phyloP scores from a whole-genome alignment of 2,113 vertebrate genomes.

The Brachyistius frenatus region DNA sequence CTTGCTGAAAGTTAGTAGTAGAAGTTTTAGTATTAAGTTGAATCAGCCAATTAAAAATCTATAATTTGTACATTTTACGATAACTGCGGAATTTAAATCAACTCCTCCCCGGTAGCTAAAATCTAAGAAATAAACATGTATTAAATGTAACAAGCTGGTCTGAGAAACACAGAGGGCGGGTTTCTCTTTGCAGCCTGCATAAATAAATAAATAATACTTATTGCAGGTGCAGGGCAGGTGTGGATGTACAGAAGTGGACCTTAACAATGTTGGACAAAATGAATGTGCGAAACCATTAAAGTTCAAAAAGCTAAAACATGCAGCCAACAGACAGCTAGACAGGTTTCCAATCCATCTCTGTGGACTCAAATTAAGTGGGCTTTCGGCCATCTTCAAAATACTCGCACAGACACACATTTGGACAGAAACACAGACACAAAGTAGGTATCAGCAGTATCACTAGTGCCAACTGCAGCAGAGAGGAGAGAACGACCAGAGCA shows the following conservation, averaged over 20 bases:
- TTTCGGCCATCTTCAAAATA: conserved; percentile 27
- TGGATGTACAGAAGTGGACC: conserved; percentile 2
- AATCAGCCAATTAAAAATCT: neutral
- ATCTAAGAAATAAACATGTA: neutral
- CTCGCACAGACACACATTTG: conserved; percentile 4
- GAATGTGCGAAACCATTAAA: conserved; percentile 2
- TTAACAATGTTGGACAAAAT: conserved; percentile 32
- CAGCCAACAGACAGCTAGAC: conserved; percentile 3
- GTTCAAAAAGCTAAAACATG: conserved; percentile 4
- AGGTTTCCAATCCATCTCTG: conserved; percentile 25
- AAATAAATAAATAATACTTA: conserved; percentile 15
- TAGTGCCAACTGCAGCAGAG: conserved; percentile 42
- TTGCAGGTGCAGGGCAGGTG: neutral
- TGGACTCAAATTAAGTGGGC: conserved; percentile 1
- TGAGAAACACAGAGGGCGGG: neutral
- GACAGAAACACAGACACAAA: conserved; percentile 29
- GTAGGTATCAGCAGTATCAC: conserved; percentile 45
- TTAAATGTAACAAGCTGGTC: neutral
- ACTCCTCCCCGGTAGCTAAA: neutral
- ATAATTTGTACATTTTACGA: neutral
- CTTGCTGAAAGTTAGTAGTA: neutral
- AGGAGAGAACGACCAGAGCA: conserved; percentile 34
- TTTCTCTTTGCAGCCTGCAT: conserved; percentile 1
- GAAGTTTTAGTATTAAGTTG: neutral
- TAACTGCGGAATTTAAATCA: too few relatives aligned